Base-by-base conservation (phyloP, 2,888 invertebrate species). In the Platypus cylindrus region DNA sequence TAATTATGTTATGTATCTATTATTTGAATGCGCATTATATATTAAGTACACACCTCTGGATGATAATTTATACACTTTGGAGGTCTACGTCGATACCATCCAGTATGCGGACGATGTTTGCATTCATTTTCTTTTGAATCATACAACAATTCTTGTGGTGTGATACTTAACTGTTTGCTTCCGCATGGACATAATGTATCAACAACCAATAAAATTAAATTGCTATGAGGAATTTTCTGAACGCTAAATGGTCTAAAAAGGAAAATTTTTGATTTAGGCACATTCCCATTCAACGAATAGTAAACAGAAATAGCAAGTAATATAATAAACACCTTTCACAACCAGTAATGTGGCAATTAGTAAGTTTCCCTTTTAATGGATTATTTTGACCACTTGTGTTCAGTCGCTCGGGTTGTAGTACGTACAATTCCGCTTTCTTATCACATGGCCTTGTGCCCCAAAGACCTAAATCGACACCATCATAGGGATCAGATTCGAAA, bases 151-250 rank as follows among this genome's bases (percentile, higher is more conserved):
- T 79, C 78, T 52, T 77, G 68, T 43, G 86, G 78, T 37, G 77
- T 74, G 58, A 86, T 85, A 60, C 83, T 83, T 45, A 87, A 67
- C 54, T 83, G 79, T 61, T 86, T 86, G 53, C 80, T 82, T 45
- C 86, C 86, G 63, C 87, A 89, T 31, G 86, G 86, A 58, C 86
- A 87, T 48, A 84, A 64, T 14, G 84, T 86, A 61, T 90, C 87
- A 50, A 89, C 87, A 44, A 87, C 89, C 44, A 90, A 66, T 44
- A 90, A 66, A 51, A 90, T 84, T 50, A 90, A 66, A 67, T 90
- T 90, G 55, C 87, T 89, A 59, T 85, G 82, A 30, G 80, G 85
- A 53, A 90, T 85, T 65, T 86, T 86, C 57, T 89, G 87, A 36
- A 89, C 87, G 65, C 87, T 89, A 65, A 89, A 89, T 16, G 87